phyloP scores from a whole-genome alignment of 2,888 invertebrate species.

The Diarsia rubi region DNA sequence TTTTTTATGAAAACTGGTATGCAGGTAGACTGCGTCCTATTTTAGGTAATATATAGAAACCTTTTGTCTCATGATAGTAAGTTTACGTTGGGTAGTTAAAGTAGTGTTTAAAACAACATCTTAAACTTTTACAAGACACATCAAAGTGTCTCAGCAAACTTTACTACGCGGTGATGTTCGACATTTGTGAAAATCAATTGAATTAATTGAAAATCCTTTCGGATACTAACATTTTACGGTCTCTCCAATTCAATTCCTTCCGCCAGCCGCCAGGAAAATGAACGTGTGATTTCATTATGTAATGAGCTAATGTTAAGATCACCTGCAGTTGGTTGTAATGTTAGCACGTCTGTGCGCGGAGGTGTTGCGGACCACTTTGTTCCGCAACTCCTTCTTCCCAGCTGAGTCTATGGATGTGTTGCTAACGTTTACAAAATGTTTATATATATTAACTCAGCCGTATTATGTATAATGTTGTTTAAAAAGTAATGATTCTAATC shows the following conservation, averaged over 20 bases:
- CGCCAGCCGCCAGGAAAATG: not conserved
- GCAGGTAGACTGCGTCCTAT: not conserved
- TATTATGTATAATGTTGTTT: not conserved
- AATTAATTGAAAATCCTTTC: not conserved
- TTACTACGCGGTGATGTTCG: too few species aligned
- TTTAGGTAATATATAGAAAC: too few species aligned
- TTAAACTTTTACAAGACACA: too few species aligned
- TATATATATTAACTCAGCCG: not conserved
- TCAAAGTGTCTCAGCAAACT: not conserved
- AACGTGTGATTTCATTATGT: not conserved
- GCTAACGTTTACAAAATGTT: not conserved
- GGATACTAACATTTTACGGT: not conserved
- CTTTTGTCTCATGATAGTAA: not conserved
- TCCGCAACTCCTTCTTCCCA: too few species aligned
- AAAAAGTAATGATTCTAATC: not conserved
- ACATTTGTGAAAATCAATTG: not conserved
- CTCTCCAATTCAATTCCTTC: slow-evolving; percentile 1
- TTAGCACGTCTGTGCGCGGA: not conserved
- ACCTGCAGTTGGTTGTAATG: not conserved
- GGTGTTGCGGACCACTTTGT: not conserved
- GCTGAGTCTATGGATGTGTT: not conserved
- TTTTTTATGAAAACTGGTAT: not conserved
- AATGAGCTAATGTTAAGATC: not conserved
- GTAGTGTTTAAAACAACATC: not conserved
- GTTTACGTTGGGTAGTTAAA: not conserved